phyloP scores from a whole-genome alignment of 2,888 invertebrate species.

The Pandemis heparana region DNA sequence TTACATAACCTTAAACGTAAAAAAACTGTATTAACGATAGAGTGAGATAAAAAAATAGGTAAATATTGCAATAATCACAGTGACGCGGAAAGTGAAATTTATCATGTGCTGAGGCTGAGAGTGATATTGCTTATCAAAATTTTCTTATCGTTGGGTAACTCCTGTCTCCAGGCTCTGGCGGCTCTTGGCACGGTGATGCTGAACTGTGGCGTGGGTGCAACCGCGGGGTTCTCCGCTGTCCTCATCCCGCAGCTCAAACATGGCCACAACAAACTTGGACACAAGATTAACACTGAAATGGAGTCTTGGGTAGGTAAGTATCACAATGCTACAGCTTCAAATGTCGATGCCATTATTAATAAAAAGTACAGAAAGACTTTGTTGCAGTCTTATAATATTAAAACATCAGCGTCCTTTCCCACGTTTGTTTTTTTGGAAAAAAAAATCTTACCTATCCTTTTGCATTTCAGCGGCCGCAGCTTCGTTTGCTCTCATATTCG shows the following conservation, averaged over 20 bases:
- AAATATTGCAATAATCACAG: background rate
- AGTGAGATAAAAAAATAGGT: background rate
- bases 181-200: constrained; percentile 84
- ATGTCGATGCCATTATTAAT: too few species aligned
- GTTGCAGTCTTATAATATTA: background rate
- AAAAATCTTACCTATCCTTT: background rate
- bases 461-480: constrained; percentile 86
- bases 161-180: constrained; percentile 77
- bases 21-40: background rate
- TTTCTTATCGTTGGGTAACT: background rate
- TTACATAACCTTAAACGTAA: background rate
- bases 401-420: too few species aligned
- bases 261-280: constrained; percentile 59
- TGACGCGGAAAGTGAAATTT: background rate
- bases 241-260: constrained; percentile 86
- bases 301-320: constrained; percentile 87
- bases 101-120: background rate
- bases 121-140: constrained; percentile 1
- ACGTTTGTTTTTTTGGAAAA: background rate
- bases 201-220: constrained; percentile 85
- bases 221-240: constrained; percentile 87
- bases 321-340: background rate
- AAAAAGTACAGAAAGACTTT: too few species aligned
- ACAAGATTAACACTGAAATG: constrained; percentile 78
- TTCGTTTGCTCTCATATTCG: constrained; percentile 86